Percentiles rank a stretch among this genome's conserved stretches.
phyloP scores from a whole-genome alignment of 2,797 vertebrate genomes.

The Hylomyscus alleni region DNA sequence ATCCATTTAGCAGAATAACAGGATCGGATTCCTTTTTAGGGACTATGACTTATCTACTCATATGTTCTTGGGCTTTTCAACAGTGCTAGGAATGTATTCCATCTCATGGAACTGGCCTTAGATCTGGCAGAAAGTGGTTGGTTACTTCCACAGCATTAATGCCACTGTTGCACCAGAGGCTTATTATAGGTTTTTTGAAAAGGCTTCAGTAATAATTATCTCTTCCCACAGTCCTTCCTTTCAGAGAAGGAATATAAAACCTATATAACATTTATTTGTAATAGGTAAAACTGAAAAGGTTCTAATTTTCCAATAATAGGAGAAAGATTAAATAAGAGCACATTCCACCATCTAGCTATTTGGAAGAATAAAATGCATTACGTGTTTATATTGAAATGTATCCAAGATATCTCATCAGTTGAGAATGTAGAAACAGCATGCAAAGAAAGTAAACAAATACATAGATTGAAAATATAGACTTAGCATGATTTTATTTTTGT shows the following conservation, averaged over 20 bases:
- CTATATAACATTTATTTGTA: slow-evolving; percentile 1
- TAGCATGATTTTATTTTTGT: slow-evolving; percentile 12
- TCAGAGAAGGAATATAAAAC: neutral
- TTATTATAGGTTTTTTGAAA: neutral
- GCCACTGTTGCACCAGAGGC: neutral
- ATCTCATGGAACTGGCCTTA: neutral
- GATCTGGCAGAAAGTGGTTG: neutral
- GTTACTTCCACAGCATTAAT: neutral
- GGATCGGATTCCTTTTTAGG: neutral
- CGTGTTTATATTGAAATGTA: slow-evolving; percentile 25
- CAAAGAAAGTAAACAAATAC: neutral
- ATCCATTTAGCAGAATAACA: neutral
- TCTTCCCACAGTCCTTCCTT: neutral
- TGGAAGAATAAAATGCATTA: slow-evolving; percentile 36
- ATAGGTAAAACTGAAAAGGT: slow-evolving; percentile 20
- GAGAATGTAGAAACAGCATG: neutral
- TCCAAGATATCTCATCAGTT: neutral
- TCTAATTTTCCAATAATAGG: slow-evolving; percentile 17
- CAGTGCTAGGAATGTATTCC: neutral
- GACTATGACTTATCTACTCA: neutral
- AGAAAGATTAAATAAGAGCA: neutral
- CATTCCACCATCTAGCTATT: neutral
- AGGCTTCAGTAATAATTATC: neutral
- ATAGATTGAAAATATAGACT: neutral
- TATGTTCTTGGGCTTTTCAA: neutral